Evolutionary conservation across 2,797 vertebrate species (phyloP), one percentile per base, ranked within the genome.

Genomic region (Xiphophorus birchmanni): DNA sequence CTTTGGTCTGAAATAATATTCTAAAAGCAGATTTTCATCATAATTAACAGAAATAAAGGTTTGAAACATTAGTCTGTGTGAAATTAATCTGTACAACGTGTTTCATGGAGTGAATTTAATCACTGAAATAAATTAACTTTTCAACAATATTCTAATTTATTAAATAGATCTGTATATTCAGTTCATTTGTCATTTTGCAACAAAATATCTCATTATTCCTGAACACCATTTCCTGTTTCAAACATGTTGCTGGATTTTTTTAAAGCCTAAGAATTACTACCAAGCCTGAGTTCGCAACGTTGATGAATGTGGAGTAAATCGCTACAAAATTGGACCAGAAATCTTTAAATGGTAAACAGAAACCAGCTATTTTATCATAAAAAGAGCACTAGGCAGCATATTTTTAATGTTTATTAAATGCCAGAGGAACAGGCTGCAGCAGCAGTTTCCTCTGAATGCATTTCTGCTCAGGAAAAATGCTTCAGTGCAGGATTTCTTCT

Each of bases 401-500:
- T 40, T 12, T 35, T 60, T 37, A 26, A 37, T 60, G n/a, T 74
- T 56, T 73, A n/a, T 32, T 48, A 60, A 26, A 73, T 18, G 23
- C 10, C 48, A 40, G 13, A n/a, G 26, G 8, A 74, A 74, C 45
- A 29, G 73, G 26, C 56, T 15, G 56, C 56, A 29, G 56, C 56
- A 32, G 18, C 52, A 37, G 56, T 32, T 73, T 40, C 50, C 56
- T 26, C 44, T 15, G 44, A 9, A 15, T 11, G 2, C 10, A 11
- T 72, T 73, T 26, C 29, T 73, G 9, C 42, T 23, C 17, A 44
- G n/a, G 18, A 58, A 54, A 54, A 35, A 26, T 47, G 65, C 8
- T 79, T 37, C 47, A 63, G 45, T 69, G 76, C 76, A 69, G 63
- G 37, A 54, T 56, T 78, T 72, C 47, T 35, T 48, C 58, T 56